Conservation (phyloP, 2,113 vertebrate genomes). For the Clarias gariepinus region DNA sequence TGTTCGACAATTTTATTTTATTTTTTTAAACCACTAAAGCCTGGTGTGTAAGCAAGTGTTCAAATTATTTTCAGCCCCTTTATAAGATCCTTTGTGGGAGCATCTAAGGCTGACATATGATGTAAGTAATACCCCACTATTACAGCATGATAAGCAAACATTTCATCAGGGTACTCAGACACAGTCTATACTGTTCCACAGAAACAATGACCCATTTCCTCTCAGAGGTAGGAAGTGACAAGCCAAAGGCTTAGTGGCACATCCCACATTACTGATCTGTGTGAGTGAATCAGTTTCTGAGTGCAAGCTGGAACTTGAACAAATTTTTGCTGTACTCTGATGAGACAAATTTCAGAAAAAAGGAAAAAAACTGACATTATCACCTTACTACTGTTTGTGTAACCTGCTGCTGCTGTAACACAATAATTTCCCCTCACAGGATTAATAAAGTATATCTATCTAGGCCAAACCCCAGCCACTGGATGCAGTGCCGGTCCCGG, state of each 20-base stretch:
- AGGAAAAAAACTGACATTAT: not conserved
- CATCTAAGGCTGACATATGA: not conserved
- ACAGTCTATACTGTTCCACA: not conserved
- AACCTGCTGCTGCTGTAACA: too few species aligned
- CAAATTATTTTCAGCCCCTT: not conserved
- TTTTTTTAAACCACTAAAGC: not conserved
- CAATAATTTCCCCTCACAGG: too few species aligned
- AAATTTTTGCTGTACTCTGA: not conserved
- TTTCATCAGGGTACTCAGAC: not conserved
- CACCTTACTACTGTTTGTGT: too few species aligned
- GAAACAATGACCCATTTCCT: slow-evolving; percentile 25
- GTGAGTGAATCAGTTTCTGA: slow-evolving; percentile 20
- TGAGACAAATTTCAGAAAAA: not conserved
- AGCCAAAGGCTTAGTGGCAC: not conserved
- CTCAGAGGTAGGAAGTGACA: slow-evolving; percentile 3
- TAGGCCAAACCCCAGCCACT: too few species aligned
- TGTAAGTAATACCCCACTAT: not conserved
- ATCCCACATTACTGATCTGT: not conserved
- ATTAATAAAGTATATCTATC: too few species aligned
- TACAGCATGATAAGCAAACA: not conserved
- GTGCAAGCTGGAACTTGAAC: slow-evolving; percentile 4
- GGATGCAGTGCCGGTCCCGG: too few species aligned
- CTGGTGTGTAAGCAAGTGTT: not conserved
- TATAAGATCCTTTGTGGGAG: not conserved
- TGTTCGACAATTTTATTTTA: not conserved